Evolutionary conservation across 2,113 vertebrate genomes (phyloP).

Genomic region (Tamias sibiricus): DNA sequence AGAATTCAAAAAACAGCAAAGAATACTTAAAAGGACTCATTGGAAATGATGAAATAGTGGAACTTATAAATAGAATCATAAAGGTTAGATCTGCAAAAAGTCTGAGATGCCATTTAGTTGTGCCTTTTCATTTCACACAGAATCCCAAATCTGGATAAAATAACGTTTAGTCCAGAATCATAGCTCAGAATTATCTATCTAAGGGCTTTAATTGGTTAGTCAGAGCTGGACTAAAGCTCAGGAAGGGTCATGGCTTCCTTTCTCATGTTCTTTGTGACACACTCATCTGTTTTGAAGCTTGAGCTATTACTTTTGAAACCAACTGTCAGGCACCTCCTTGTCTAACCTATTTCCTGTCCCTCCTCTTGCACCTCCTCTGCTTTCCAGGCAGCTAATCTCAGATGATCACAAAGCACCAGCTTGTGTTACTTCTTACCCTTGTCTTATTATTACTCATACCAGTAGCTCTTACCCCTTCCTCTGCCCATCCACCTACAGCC

Average conservation of each 20-base stretch:
- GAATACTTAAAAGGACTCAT: background rate
- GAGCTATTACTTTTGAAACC: background rate
- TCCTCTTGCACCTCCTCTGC: background rate
- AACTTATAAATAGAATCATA: conserved; percentile 45
- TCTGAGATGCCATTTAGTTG: background rate
- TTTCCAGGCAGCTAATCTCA: background rate
- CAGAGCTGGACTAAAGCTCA: background rate
- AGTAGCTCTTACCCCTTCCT: background rate
- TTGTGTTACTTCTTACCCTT: background rate
- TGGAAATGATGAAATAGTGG: conserved; percentile 42
- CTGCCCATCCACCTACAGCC: background rate
- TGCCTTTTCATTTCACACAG: conserved; percentile 31
- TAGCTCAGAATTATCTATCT: background rate
- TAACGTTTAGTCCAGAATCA: conserved; percentile 28
- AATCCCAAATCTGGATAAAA: conserved; percentile 40
- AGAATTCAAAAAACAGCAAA: conserved; percentile 62
- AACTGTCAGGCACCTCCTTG: background rate
- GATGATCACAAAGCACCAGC: background rate
- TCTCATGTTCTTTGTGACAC: background rate
- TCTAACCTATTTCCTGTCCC: background rate
- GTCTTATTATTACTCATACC: background rate
- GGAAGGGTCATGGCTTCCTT: background rate
- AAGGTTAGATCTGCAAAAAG: conserved; percentile 45
- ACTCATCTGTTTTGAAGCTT: background rate
- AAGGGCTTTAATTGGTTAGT: background rate